A percentile compares a stretch with the other conserved stretches of the same genome.
Conservation (phyloP, 2,797 vertebrate species). For the Carcharodon carcharias region DNA sequence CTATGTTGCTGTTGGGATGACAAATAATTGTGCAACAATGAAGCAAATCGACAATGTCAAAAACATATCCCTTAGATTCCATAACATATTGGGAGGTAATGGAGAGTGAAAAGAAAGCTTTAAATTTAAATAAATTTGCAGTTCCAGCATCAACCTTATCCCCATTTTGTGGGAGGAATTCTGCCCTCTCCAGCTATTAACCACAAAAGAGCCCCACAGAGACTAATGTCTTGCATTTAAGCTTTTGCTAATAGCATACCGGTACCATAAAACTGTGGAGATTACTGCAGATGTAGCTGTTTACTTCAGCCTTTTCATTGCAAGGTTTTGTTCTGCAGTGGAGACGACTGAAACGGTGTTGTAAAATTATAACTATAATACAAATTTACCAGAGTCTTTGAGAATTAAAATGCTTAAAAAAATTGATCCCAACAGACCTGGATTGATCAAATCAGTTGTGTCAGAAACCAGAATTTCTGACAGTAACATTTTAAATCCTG, state of each 20-base stretch:
- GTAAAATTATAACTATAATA: not conserved
- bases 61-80: not conserved
- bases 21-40: not conserved
- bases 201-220: not conserved
- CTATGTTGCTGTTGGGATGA: not conserved
- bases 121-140: slow-evolving; percentile 29
- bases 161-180: not conserved
- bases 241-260: not conserved
- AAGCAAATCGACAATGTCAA: not conserved
- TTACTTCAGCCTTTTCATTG: not conserved
- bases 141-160: slow-evolving; percentile 5
- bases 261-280: not conserved
- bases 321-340: not conserved
- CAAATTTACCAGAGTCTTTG: not conserved
- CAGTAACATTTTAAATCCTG: not conserved
- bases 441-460: not conserved
- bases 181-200: not conserved
- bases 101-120: not conserved
- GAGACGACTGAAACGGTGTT: not conserved
- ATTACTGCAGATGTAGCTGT: not conserved
- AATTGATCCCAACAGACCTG: not conserved
- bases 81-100: not conserved
- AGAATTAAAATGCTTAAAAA: not conserved
- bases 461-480: not conserved
- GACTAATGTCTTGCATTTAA: not conserved